Conservation (phyloP, 2,797 vertebrate species). For the Strix occidentalis region DNA sequence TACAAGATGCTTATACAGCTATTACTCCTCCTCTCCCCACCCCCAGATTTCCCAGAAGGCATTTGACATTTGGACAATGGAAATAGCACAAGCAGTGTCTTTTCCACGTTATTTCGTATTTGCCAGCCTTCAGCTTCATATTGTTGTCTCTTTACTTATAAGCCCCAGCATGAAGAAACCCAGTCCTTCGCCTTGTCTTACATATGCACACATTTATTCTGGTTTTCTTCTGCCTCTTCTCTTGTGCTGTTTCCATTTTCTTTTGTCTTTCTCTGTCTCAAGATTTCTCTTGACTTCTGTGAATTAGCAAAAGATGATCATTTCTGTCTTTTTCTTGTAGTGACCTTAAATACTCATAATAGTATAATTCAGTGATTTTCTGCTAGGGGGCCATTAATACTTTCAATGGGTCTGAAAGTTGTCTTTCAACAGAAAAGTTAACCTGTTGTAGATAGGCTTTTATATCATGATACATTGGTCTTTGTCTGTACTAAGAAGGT, state of each 20-base stretch:
- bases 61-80: slow-evolving; percentile 65
- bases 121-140: slow-evolving; percentile 5
- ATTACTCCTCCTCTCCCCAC: not conserved
- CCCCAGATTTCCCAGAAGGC: not conserved
- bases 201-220: not conserved
- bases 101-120: slow-evolving; percentile 2
- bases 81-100: not conserved
- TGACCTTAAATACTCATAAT: not conserved
- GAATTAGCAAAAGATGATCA: not conserved
- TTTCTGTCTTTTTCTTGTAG: not conserved
- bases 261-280: not conserved
- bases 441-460: not conserved
- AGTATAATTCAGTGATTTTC: not conserved
- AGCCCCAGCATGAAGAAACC: not conserved
- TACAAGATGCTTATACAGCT: slow-evolving; percentile 28
- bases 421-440: not conserved
- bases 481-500: not conserved
- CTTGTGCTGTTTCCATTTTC: not conserved
- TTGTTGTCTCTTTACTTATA: not conserved
- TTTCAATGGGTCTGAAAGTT: not conserved
- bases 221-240: not conserved
- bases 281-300: not conserved
- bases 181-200: not conserved
- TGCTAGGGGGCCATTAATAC: not conserved
- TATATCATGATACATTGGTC: not conserved